Base-by-base conservation (phyloP, 2,888 invertebrate genomes). In the Rotaria macrura region DNA sequence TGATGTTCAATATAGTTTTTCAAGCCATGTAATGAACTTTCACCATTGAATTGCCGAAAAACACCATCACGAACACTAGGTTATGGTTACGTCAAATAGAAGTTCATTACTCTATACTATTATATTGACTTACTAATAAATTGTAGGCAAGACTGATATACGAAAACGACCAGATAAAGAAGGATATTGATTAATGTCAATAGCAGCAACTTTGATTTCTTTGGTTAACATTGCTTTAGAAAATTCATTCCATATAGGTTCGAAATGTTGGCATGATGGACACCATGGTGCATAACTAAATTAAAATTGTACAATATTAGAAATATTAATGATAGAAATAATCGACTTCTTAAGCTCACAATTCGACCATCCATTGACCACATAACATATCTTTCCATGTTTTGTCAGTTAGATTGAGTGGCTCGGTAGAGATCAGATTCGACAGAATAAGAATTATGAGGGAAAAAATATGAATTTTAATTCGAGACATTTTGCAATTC, bases 281-380 rank as follows among this genome's bases (percentile, higher is more conserved):
- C 86, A 86, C 86, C 86, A 86, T 38, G 86, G 86, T 23, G 86
- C 86, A 57, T 83, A 86, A 65, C 86, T 86, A 43, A 43, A 79
- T 23, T n/a, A 79, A 43, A 6, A 79, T n/a, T 43, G 20, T 1
- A 10, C 2, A n/a, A n/a, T 1, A 38, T n/a, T 9, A 23, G 2
- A 49, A 34, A 43, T 9, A 83, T 52, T 43, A 54, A 40, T 29
- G 17, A 52, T 38, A 40, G 72, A 47, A 47, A n/a, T n/a, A n/a
- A n/a, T n/a, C n/a, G n/a, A n/a, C n/a, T n/a, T n/a, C 29, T 34
- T 34, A 12, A 34, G 29, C 34, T 84, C 79, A 86, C 86, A 86
- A 86, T 85, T 86, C 86, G 20, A 86, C 84, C 86, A 86, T 86
- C 86, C 86, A 86, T 79, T 86, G 84, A 47, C 84, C 84, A 43